These are phyloP conservation scores for Pseudomugil gertrudae DNA, from an alignment of 2,797 vertebrate genomes.

Conservation along the genomic window DNA sequence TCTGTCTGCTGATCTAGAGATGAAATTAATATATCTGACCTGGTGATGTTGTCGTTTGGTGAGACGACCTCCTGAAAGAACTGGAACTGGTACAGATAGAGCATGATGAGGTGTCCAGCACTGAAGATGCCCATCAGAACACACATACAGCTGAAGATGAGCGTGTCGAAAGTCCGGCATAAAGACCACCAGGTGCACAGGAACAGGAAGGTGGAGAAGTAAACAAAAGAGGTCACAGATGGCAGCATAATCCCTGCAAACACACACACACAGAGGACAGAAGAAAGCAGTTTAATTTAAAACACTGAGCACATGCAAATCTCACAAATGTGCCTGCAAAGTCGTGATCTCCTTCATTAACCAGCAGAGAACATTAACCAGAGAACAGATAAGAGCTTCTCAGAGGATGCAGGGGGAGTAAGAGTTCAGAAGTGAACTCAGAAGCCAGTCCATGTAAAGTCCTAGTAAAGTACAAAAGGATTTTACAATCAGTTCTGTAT, in stretches of 20 bases:
- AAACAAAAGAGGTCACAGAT: conserved; percentile 93
- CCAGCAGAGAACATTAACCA: background rate
- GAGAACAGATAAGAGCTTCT: background rate
- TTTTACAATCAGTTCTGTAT: too few relatives aligned
- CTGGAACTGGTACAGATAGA: conserved; percentile 98
- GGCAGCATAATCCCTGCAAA: conserved; percentile 93
- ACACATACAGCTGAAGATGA: conserved; percentile 98
- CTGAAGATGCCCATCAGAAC: conserved; percentile 98
- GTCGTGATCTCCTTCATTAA: background rate
- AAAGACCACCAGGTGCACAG: conserved; percentile 99
- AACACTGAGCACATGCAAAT: too few relatives aligned
- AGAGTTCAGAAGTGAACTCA: too few relatives aligned
- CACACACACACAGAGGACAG: background rate
- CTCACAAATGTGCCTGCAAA: background rate
- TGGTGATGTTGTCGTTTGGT: conserved; percentile 86
- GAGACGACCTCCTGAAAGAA: conserved; percentile 94
- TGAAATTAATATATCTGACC: conserved; percentile 79
- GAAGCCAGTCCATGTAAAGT: too few relatives aligned
- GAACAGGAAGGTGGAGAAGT: conserved; percentile 96
- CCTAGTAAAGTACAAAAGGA: too few relatives aligned
- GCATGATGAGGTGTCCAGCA: conserved; percentile 92
- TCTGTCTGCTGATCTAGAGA: background rate
- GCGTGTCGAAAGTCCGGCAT: conserved; percentile 90
- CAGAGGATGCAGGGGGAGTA: too few relatives aligned
- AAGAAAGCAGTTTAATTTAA: too few relatives aligned